Percentiles rank a stretch among this genome's conserved stretches.
These are phyloP conservation scores for Odontocolon sp. DNA, from an alignment of 2,888 invertebrate species.

Conservation along the genomic window DNA sequence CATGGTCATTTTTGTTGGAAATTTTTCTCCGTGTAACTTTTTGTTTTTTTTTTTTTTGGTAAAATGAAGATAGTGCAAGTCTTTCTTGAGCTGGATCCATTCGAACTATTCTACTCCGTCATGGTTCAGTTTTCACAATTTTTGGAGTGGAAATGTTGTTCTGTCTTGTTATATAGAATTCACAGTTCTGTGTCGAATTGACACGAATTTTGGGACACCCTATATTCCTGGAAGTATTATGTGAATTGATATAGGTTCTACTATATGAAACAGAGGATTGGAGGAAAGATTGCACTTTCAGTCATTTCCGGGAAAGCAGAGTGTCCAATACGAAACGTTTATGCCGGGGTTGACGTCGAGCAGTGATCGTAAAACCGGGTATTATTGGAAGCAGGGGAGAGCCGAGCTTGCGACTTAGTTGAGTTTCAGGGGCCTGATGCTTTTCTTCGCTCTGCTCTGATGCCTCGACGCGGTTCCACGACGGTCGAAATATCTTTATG, in stretches of 20 bases:
- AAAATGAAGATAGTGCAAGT: too few relatives aligned
- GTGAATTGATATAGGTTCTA: not conserved
- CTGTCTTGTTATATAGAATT: too few relatives aligned
- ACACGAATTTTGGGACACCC: too few relatives aligned
- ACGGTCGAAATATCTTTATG: conserved; percentile 46
- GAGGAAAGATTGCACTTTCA: conserved; percentile 25
- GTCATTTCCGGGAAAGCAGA: conserved; percentile 18
- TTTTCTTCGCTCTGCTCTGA: not conserved
- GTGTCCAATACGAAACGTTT: conserved; percentile 29
- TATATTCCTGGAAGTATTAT: too few relatives aligned
- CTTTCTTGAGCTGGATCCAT: too few relatives aligned
- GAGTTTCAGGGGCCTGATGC: conserved; percentile 12
- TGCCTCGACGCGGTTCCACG: not conserved
- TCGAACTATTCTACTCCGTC: too few relatives aligned
- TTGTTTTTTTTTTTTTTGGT: too few relatives aligned
- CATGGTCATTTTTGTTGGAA: too few relatives aligned
- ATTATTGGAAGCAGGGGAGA: conserved; percentile 26
- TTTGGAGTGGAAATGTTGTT: too few relatives aligned
- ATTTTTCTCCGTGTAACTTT: too few relatives aligned
- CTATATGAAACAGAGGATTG: not conserved
- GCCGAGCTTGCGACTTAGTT: not conserved
- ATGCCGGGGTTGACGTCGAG: not conserved
- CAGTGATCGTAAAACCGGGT: conserved; percentile 34
- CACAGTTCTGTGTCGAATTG: not conserved
- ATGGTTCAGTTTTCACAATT: too few relatives aligned